Evolutionary conservation across 2,113 vertebrate species (phyloP), one percentile per base, ranked within the genome.

Genomic region (Paracanthobrama guichenoti): DNA sequence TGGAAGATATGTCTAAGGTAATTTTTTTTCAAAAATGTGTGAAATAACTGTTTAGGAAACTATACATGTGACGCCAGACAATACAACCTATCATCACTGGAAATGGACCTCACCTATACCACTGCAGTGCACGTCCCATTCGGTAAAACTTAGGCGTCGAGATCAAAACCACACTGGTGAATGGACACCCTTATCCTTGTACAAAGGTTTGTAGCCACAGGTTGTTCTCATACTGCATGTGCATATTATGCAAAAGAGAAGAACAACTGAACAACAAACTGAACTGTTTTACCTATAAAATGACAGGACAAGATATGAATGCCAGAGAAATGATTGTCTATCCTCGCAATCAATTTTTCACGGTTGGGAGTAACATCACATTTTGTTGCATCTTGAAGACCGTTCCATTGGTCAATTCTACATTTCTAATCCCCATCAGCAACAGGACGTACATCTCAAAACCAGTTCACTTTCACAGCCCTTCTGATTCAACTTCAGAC

Each of bases 311-410:
- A 0, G 92, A 93, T 73, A 3, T 4, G 24, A 2, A 2, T 20
- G 39, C 46, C 2, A 3, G 0, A 26, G 2, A 1, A 26, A 2
- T 1, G 0, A 0, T 0, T 0, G 4, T 94, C 28, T 93, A 81
- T 72, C 93, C 94, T 75, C 7, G 1, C 4, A 86, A 93, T n/a
- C 4, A 2, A 13, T 0, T 24, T 20, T 53, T 85, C 2, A 0
- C 44, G 4, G 91, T 89, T 4, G 89, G 85, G 88, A 91, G 90
- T 39, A 83, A 0, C 3, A 77, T 62, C 31, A 88, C 81, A 1
- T 93, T 94, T 86, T 94, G 92, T 88, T 95, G 93, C 48, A 55
- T 92, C 42, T 0, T 92, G 57, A 69, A 1, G 0, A 53, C 1
- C 77, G n/a, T 22, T 57, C 87, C 16, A 28, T 3, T 7, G 0